A percentile compares a stretch with the other conserved stretches of the same genome.
Conservation (phyloP, 2,797 vertebrate species). For the Furcifer pardalis region DNA sequence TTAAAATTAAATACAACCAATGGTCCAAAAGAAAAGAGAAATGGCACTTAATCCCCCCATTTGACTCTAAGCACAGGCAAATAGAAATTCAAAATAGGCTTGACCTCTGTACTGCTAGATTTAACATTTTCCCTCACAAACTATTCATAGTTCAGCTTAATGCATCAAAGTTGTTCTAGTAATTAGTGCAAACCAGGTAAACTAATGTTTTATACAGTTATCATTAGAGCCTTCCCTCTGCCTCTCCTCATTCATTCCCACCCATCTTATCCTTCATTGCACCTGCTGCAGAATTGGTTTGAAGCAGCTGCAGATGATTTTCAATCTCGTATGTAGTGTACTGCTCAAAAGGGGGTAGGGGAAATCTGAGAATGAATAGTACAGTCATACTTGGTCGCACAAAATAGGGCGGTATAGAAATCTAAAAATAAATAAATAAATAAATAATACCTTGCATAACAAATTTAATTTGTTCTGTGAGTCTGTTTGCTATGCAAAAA, state of each 20-base stretch:
- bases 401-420: no score
- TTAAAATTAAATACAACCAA: conserved; percentile 36
- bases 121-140: conserved; percentile 42
- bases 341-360: background rate
- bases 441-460: no score
- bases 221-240: background rate
- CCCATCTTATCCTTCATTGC: background rate
- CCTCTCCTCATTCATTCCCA: background rate
- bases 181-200: background rate
- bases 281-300: background rate
- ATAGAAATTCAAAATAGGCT: conserved; percentile 66
- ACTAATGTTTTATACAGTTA: background rate
- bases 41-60: conserved; percentile 51
- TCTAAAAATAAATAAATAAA: no score
- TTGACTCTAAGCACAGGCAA: conserved; percentile 58
- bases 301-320: background rate
- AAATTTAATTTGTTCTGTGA: no score
- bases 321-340: background rate
- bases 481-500: no score
- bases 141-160: conserved; percentile 61
- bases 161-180: conserved; percentile 60
- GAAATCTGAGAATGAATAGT: background rate
- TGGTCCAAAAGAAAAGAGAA: conserved; percentile 56
- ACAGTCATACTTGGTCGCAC: no score
- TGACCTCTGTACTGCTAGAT: conserved; percentile 61